Evolutionary conservation across 2,113 vertebrate genomes (phyloP), one percentile per base, ranked within the genome.

Genomic region (Lagopus leucura): DNA sequence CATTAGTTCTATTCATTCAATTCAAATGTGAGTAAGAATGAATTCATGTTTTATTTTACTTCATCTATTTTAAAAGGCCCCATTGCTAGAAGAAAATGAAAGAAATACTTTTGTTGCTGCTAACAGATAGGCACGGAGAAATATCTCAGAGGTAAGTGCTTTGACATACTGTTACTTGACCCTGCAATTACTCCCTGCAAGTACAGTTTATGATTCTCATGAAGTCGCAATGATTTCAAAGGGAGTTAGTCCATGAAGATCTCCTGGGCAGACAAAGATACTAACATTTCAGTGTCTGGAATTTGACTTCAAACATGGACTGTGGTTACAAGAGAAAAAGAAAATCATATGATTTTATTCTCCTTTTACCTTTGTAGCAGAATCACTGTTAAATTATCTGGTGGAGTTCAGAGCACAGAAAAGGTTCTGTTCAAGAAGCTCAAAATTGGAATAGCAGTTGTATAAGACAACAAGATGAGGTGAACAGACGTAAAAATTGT

Each of bases 1-100:
- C 93, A 92, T 96, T 97, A 96, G 96, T 96, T 94, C 96, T 94
- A 96, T 97, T 98, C 97, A 98, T 96, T 98, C 93, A 73, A 94
- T 97, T 97, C 94, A 97, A 97, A 97, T 94, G 91, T 90, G 88
- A 94, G 96, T 95, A 95, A 97, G 91, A 97, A 97, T 96, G 95
- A 97, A 98, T 97, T 93, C 83, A 79, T 96, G 95, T 95, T 98
- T 98, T 97, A 96, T 97, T 97, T 97, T 93, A 81, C 89, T 94
- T 97, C 94, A 89, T 97, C 96, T 95, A 88, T 96, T 97, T 94
- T 96, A 97, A 97, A 96, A 93, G 81, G 45, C 93, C 50, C 91
- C 38, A 57, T 89, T 89, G 45, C 85, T 86, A 19, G 64, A 90
- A 92, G 74, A 92, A 91, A 93, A 95, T 76, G 55, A 91, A 86